Evolutionary conservation across 2,888 invertebrate genomes (phyloP).

Genomic region (Dolichopus griseipennis): DNA sequence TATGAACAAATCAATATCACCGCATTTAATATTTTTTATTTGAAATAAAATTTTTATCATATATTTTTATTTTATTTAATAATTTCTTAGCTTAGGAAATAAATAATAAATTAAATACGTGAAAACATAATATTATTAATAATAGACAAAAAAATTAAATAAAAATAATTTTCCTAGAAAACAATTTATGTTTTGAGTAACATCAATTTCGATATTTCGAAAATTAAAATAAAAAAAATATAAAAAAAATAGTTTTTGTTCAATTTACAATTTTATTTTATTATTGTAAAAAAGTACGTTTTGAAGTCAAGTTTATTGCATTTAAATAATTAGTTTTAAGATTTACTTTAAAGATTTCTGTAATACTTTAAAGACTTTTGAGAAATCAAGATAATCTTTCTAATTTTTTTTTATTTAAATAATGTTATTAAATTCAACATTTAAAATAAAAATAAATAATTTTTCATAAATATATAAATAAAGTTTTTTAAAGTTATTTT

Average conservation of each 20-base stretch:
- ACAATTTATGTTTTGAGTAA: background rate
- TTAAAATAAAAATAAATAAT: background rate
- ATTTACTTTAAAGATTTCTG: background rate
- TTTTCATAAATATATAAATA: background rate
- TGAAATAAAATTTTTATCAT: no score
- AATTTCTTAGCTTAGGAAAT: background rate
- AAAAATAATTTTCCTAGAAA: conserved; percentile 1
- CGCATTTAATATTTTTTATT: no score
- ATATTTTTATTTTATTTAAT: background rate
- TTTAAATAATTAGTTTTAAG: background rate
- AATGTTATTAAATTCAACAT: background rate
- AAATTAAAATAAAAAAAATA: background rate
- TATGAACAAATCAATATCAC: no score
- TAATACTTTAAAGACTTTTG: background rate
- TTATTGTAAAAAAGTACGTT: background rate
- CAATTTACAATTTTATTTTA: background rate
- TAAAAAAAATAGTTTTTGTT: background rate
- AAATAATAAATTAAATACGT: background rate
- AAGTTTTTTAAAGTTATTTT: background rate
- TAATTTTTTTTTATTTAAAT: background rate
- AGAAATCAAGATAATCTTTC: background rate
- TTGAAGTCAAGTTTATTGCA: conserved; percentile 6
- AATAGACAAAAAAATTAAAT: background rate
- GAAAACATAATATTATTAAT: background rate
- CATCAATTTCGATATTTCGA: conserved; percentile 6